phyloP scores from a whole-genome alignment of 2,113 vertebrate genomes.

The Corythoichthys intestinalis region DNA sequence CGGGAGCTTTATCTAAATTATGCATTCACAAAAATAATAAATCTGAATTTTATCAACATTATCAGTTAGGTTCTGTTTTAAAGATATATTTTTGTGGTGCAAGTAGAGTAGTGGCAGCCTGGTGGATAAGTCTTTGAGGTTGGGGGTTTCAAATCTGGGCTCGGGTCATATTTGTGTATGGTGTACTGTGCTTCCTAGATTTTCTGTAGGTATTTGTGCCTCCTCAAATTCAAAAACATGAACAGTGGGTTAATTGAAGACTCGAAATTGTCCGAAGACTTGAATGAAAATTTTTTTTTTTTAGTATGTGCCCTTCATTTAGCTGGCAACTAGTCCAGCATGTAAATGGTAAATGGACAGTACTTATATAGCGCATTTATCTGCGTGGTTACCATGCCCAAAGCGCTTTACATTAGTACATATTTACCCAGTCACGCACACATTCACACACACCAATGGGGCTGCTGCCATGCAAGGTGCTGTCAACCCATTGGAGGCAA shows the following conservation, averaged over 20 bases:
- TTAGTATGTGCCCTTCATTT: not conserved
- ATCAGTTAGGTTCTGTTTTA: not conserved
- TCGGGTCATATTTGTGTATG: not conserved
- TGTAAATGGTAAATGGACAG: too few relatives aligned
- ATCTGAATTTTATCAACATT: not conserved
- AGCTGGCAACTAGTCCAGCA: not conserved
- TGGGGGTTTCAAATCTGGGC: not conserved
- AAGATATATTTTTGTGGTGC: not conserved
- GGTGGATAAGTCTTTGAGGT: not conserved
- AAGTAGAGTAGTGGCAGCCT: not conserved
- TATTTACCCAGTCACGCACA: too few relatives aligned
- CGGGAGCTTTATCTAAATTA: not conserved
- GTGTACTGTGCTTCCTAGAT: not conserved
- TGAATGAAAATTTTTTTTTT: not conserved
- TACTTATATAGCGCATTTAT: too few relatives aligned
- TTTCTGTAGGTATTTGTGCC: not conserved
- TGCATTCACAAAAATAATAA: not conserved
- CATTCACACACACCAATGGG: too few relatives aligned
- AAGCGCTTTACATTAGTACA: too few relatives aligned
- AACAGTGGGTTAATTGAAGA: not conserved
- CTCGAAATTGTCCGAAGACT: not conserved
- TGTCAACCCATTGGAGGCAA: too few relatives aligned
- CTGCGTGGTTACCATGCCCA: too few relatives aligned
- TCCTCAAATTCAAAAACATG: not conserved
- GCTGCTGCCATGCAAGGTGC: too few relatives aligned